Percentiles rank a stretch among this genome's conserved stretches.
Conservation (phyloP, 2,113 vertebrate species). For the Trogon melanurus region DNA sequence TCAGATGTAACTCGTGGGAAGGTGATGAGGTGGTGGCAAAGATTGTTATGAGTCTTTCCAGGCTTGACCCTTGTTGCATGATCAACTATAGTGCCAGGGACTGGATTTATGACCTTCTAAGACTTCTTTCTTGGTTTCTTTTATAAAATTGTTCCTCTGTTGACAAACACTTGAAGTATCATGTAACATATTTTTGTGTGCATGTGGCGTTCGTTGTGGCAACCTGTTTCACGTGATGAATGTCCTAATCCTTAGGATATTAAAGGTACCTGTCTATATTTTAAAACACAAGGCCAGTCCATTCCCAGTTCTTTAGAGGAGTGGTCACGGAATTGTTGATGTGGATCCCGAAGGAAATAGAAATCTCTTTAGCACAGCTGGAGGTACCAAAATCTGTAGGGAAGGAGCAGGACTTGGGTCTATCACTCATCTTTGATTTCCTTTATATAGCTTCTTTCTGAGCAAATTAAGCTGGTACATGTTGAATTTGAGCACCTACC, state of each 20-base stretch:
- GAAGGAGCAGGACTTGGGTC: background rate
- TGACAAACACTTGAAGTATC: background rate
- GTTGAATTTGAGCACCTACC: background rate
- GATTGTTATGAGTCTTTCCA: background rate
- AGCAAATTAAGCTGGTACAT: background rate
- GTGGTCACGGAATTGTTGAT: background rate
- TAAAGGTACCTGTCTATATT: background rate
- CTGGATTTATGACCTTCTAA: background rate
- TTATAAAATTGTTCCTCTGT: background rate
- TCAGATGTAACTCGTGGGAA: background rate
- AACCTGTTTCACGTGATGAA: background rate
- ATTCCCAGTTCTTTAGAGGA: background rate
- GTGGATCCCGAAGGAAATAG: background rate
- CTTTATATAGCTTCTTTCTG: background rate
- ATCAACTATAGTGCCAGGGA: background rate
- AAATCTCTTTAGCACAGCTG: background rate
- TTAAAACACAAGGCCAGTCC: background rate
- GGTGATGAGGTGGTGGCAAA: background rate
- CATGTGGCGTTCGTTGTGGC: background rate
- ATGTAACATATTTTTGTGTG: no score
- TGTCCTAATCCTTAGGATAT: background rate
- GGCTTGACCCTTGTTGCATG: background rate
- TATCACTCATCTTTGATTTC: background rate
- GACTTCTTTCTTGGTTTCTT: background rate
- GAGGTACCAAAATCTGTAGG: background rate